Evolutionary conservation across 2,888 invertebrate genomes (phyloP).

Genomic region (Noctua fimbriata): DNA sequence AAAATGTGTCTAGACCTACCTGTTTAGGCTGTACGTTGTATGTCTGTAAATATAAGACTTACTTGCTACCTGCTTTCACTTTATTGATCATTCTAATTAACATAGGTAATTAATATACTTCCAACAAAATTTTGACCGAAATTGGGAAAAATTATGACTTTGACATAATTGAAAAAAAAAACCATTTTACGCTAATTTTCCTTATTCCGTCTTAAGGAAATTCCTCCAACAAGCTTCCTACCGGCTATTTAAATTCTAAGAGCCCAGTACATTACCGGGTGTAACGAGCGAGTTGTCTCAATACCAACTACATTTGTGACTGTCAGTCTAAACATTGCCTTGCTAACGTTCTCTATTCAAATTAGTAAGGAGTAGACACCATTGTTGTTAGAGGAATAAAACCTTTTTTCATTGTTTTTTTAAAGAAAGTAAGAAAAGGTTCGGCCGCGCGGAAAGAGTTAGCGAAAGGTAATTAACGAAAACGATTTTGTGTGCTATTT

Average conservation of each 20-base stretch:
- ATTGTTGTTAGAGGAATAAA: conserved; percentile 42
- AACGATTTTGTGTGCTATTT: conserved; percentile 31
- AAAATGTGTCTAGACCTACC: no score
- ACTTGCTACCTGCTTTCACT: background rate
- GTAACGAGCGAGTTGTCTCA: conserved; percentile 26
- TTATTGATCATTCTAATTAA: background rate
- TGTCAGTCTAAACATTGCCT: conserved; percentile 41
- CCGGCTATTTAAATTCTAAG: conserved; percentile 38
- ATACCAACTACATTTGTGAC: conserved; percentile 38
- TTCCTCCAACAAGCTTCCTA: conserved; percentile 9
- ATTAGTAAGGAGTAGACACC: conserved; percentile 38
- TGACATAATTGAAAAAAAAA: background rate
- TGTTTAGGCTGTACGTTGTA: no score
- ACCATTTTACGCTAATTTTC: conserved; percentile 25
- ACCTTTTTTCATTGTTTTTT: conserved; percentile 49
- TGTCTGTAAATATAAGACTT: no score
- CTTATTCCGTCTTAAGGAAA: conserved; percentile 15
- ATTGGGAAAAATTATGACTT: background rate
- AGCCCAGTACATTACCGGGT: conserved; percentile 32
- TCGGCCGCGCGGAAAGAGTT: conserved; percentile 21
- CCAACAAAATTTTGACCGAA: background rate
- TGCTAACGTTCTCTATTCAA: conserved; percentile 49
- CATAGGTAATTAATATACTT: background rate
- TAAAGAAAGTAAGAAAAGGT: conserved; percentile 10
- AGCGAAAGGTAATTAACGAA: conserved; percentile 39